A percentile compares a stretch with the other conserved stretches of the same genome.
phyloP scores from a whole-genome alignment of 92 coral and sea anemone genomes.

The Umimayanthus chanpuru region DNA sequence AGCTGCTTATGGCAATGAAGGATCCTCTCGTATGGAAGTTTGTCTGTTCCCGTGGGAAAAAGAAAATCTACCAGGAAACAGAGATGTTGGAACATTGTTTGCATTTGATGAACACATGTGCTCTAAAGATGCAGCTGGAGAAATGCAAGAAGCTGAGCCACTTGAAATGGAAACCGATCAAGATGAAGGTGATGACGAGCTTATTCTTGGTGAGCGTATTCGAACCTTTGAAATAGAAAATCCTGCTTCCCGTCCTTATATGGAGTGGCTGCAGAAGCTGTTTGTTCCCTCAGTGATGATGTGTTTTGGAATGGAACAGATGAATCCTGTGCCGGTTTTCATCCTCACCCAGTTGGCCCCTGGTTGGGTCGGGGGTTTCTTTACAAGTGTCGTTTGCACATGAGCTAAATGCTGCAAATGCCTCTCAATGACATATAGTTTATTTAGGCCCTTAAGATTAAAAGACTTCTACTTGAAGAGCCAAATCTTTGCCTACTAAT shows the following conservation, averaged over 20 bases:
- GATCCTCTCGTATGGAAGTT: too few relatives aligned
- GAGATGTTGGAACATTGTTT: conserved; percentile 39
- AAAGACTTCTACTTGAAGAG: too few relatives aligned
- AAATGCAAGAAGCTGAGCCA: background rate
- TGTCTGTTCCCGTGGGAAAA: conserved; percentile 45
- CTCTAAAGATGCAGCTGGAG: background rate
- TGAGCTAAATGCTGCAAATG: background rate
- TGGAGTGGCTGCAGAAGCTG: conserved; percentile 13
- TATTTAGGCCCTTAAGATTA: background rate
- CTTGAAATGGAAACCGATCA: background rate
- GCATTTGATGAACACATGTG: conserved; percentile 54
- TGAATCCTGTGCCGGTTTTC: too few relatives aligned
- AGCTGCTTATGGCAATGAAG: too few relatives aligned
- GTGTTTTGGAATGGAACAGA: background rate
- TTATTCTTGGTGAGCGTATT: background rate
- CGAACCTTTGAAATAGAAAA: background rate
- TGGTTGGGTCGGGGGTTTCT: conserved; percentile 44
- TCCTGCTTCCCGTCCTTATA: too few relatives aligned
- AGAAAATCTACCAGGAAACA: conserved; percentile 46
- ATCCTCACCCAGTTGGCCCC: too few relatives aligned
- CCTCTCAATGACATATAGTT: too few relatives aligned
- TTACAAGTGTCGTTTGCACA: conserved; percentile 37
- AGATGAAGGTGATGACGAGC: background rate
- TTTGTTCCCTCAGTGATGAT: conserved; percentile 46
- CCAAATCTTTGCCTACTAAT: too few relatives aligned